These are phyloP conservation scores for Amiota mariae DNA, from an alignment of 2,888 invertebrate genomes.

Conservation along the genomic window DNA sequence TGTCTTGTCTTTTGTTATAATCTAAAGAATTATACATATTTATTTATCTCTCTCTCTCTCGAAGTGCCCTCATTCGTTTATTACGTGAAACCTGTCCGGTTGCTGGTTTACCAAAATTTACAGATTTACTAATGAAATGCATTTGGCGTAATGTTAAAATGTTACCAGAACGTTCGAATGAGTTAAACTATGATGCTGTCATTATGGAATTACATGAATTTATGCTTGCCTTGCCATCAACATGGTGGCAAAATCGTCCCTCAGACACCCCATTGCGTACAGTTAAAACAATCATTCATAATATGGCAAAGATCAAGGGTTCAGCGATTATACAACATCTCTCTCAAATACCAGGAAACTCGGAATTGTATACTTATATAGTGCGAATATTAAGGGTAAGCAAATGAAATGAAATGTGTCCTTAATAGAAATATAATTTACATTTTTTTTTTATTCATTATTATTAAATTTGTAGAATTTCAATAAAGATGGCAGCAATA, in stretches of 20 bases:
- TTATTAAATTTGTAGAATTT: conserved; percentile 72
- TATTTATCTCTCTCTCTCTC: neutral
- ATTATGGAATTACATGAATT: conserved; percentile 90
- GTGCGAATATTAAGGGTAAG: conserved; percentile 83
- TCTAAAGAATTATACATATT: neutral
- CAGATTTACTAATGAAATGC: conserved; percentile 92
- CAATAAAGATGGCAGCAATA: conserved; percentile 74
- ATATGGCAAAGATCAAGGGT: conserved; percentile 91
- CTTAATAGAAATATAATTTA: neutral
- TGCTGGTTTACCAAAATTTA: conserved; percentile 81
- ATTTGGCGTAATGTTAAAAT: conserved; percentile 95
- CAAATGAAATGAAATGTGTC: conserved; percentile 38
- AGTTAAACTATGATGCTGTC: conserved; percentile 84
- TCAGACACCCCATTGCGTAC: conserved; percentile 92
- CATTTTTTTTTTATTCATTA: conserved; percentile 4
- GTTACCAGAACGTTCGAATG: conserved; percentile 84
- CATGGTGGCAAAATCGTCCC: conserved; percentile 89
- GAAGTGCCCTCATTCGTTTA: conserved; percentile 88
- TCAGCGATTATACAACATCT: conserved; percentile 85
- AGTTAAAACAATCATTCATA: conserved; percentile 94
- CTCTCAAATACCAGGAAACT: conserved; percentile 83
- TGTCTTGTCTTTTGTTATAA: conserved; percentile 24
- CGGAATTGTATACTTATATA: conserved; percentile 90
- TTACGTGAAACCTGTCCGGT: conserved; percentile 88
- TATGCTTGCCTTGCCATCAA: conserved; percentile 88